These are phyloP conservation scores for Elachura formosa DNA, from an alignment of 2,113 vertebrate genomes.

Conservation along the genomic window DNA sequence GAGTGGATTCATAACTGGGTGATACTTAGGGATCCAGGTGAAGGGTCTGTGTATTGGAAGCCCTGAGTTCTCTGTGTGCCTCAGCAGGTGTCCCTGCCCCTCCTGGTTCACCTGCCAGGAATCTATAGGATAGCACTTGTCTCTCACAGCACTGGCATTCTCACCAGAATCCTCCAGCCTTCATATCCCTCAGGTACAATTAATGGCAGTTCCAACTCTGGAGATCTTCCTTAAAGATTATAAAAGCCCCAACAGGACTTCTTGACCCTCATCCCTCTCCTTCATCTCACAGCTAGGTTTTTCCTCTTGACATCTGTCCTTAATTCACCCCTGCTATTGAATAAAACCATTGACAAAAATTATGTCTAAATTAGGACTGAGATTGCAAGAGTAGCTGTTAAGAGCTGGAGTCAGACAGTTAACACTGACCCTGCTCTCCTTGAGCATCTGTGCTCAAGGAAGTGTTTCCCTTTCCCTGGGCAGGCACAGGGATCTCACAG, in stretches of 20 bases:
- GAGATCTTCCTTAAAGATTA: not conserved
- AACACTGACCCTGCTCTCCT: not conserved
- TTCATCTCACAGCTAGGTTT: not conserved
- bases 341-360: not conserved
- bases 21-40: rapidly evolving
- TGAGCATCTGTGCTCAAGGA: not conserved
- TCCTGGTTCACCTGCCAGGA: not conserved
- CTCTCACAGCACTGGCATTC: rapidly evolving
- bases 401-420: not conserved
- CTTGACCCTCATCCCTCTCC: not conserved
- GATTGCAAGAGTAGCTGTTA: not conserved
- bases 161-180: not conserved
- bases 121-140: not conserved
- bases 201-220: not conserved
- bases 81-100: not conserved
- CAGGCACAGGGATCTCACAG: not conserved
- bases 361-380: not conserved
- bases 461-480: not conserved
- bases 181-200: not conserved
- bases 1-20: not conserved
- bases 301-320: not conserved
- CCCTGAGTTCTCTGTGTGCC: not conserved
- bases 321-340: not conserved
- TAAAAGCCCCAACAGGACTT: not conserved
- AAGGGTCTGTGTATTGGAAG: not conserved